phyloP scores from a whole-genome alignment of 2,113 vertebrate species.

The Seriola rivoliana region DNA sequence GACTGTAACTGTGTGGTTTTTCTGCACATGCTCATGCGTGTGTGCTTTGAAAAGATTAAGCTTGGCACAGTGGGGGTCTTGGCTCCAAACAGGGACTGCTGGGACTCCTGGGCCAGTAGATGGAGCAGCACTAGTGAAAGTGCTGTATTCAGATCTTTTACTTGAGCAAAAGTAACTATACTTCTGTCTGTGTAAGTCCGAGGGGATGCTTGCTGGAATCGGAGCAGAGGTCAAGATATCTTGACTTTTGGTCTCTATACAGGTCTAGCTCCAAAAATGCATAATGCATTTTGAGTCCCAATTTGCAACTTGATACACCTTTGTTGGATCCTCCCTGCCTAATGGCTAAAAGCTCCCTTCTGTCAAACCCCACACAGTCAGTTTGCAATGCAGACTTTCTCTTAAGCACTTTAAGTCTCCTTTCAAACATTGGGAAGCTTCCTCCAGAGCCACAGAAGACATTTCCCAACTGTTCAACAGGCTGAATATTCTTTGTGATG shows the following conservation, averaged over 20 bases:
- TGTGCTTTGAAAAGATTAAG: constrained; percentile 5
- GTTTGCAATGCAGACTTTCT: too few species aligned
- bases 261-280: not conserved
- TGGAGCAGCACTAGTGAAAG: not conserved
- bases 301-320: not conserved
- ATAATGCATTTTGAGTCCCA: not conserved
- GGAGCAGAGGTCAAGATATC: not conserved
- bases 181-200: not conserved
- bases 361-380: too few species aligned
- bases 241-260: not conserved
- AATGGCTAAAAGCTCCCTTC: too few species aligned
- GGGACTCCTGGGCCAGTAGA: not conserved
- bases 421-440: not conserved
- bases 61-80: not conserved
- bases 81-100: not conserved
- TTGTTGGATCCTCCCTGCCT: too few species aligned
- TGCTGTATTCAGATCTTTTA: not conserved
- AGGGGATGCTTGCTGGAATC: not conserved
- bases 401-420: too few species aligned
- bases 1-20: not conserved
- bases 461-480: not conserved
- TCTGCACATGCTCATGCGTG: not conserved
- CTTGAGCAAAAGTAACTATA: not conserved
- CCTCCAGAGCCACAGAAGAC: not conserved
- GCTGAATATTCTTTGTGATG: not conserved